Percentiles rank a stretch among this genome's conserved stretches.
These are phyloP conservation scores for Onychomys arenicola DNA, from an alignment of 2,797 vertebrate genomes.

Conservation along the genomic window DNA sequence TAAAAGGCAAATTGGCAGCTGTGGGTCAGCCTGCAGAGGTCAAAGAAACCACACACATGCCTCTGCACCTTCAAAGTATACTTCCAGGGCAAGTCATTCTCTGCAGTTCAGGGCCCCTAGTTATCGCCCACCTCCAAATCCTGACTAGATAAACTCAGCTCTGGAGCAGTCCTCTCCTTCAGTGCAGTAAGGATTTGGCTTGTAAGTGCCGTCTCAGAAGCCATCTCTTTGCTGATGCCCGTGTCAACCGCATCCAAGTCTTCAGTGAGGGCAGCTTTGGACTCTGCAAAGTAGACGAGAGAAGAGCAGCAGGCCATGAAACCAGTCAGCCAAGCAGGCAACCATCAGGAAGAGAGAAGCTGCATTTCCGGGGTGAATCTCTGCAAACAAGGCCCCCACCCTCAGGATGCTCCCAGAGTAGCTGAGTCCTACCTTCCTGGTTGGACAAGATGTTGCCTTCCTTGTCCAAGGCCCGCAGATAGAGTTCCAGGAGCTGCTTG, in stretches of 20 bases:
- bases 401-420: background rate
- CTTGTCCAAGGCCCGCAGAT: slow-evolving; percentile 89
- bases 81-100: background rate
- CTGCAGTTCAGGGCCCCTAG: background rate
- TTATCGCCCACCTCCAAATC: slow-evolving; percentile 93
- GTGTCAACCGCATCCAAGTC: slow-evolving; percentile 88
- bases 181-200: slow-evolving; percentile 88
- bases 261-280: slow-evolving; percentile 55
- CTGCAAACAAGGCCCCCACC: background rate
- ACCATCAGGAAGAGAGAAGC: too few relatives aligned
- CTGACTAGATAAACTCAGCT: slow-evolving; percentile 93
- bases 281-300: slow-evolving; percentile 70
- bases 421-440: slow-evolving; percentile 84
- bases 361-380: fast-evolving
- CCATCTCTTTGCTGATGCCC: background rate
- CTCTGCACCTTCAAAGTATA: background rate
- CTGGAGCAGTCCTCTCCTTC: slow-evolving; percentile 92
- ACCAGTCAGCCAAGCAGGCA: background rate
- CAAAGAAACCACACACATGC: background rate
- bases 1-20: background rate
- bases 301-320: fast-evolving
- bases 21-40: background rate
- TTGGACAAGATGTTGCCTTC: slow-evolving; percentile 82
- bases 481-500: slow-evolving; percentile 94
- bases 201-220: slow-evolving; percentile 76